A percentile compares a stretch with the other conserved stretches of the same genome.
These are phyloP conservation scores for Panagrolaimus sp. DNA, from an alignment of 1,140 invertebrate genomes.

Conservation along the genomic window DNA sequence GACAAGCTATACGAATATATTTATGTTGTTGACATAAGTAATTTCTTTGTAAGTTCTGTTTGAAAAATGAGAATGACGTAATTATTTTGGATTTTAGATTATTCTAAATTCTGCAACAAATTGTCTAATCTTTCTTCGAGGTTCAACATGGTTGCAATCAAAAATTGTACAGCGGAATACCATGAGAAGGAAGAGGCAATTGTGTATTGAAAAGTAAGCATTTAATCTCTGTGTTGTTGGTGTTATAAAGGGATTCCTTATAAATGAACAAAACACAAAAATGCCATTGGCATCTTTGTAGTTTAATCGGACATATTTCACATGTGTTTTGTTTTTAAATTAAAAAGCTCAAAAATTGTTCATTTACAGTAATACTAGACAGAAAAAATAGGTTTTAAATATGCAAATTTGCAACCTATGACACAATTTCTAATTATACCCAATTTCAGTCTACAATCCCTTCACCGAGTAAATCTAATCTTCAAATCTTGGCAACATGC, in stretches of 20 bases:
- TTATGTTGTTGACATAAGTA: conserved; percentile 42
- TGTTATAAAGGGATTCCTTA: neutral
- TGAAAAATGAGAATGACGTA: neutral
- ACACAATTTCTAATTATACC: neutral
- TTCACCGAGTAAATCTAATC: conserved; percentile 29
- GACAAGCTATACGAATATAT: conserved; percentile 26
- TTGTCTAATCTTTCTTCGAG: conserved; percentile 51
- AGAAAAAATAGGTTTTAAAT: neutral
- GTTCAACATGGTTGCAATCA: conserved; percentile 34
- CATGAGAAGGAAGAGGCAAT: conserved; percentile 34
- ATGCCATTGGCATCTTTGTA: neutral
- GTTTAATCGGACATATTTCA: neutral
- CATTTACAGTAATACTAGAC: neutral
- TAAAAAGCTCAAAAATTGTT: neutral
- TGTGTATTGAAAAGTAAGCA: conserved; percentile 34
- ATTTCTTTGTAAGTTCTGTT: conserved; percentile 26
- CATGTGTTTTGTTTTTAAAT: neutral
- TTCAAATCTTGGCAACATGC: conserved; percentile 31
- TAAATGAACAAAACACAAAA: neutral
- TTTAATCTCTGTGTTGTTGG: neutral
- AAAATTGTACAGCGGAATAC: conserved; percentile 33
- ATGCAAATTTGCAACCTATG: neutral
- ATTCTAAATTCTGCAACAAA: conserved; percentile 50
- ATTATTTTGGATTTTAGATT: conserved; percentile 24
- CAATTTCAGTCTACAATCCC: conserved; percentile 26